phyloP scores from a whole-genome alignment of 2,888 invertebrate species.

The Trypoxylon attenuatum region DNA sequence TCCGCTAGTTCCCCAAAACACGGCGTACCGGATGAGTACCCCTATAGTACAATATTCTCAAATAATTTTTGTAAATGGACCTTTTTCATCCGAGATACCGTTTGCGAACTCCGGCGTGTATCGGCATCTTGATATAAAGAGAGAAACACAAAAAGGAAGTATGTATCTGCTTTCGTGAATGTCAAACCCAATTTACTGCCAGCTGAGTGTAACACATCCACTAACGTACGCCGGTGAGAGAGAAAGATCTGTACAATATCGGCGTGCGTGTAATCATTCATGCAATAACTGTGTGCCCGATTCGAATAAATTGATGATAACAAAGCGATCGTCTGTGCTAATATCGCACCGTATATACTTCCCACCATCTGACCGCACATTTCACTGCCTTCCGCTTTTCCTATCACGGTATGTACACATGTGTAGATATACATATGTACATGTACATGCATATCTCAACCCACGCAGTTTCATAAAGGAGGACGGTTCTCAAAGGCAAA shows the following conservation, averaged over 20 bases:
- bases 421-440: too few relatives aligned
- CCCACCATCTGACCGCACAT: background rate
- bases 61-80: slow-evolving; percentile 29
- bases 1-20: slow-evolving; percentile 37
- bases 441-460: too few relatives aligned
- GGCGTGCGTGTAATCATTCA: slow-evolving; percentile 46
- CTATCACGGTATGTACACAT: background rate
- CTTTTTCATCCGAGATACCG: background rate
- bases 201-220: slow-evolving; percentile 51
- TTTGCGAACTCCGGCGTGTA: background rate
- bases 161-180: slow-evolving; percentile 43
- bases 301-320: slow-evolving; percentile 51
- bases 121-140: background rate
- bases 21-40: slow-evolving; percentile 17
- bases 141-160: slow-evolving; percentile 5
- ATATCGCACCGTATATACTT: slow-evolving; percentile 9
- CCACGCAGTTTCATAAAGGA: too few relatives aligned
- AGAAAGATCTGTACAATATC: slow-evolving; percentile 23
- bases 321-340: slow-evolving; percentile 26
- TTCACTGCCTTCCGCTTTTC: background rate
- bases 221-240: slow-evolving; percentile 32
- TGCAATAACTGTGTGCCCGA: slow-evolving; percentile 57
- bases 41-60: slow-evolving; percentile 37
- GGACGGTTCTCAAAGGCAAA: too few relatives aligned
- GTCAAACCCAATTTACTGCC: slow-evolving; percentile 55